phyloP scores from a whole-genome alignment of 2,113 vertebrate genomes.

The Anser cygnoides region DNA sequence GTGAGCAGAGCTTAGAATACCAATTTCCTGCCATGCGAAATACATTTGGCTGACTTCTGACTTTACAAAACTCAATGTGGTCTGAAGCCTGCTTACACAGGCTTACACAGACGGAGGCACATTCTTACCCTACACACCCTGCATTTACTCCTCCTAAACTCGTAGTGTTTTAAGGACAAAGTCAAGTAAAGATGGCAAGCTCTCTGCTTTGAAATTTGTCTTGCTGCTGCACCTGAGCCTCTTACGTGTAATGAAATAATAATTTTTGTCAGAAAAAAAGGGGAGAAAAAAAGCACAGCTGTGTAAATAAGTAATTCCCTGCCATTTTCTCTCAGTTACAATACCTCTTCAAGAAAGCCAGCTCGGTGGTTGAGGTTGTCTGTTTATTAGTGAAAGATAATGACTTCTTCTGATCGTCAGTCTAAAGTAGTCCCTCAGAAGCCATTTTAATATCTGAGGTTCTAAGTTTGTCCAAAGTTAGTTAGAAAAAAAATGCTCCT shows the following conservation, averaged over 20 bases:
- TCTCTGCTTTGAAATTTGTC: neutral
- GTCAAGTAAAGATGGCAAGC: neutral
- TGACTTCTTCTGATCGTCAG: neutral
- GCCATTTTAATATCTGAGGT: neutral
- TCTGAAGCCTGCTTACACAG: neutral
- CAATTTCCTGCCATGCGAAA: neutral
- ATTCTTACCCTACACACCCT: neutral
- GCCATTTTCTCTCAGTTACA: neutral
- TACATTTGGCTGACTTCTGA: neutral
- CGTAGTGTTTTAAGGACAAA: neutral
- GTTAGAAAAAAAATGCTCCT: neutral
- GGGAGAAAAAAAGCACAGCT: neutral
- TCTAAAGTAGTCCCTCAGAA: neutral
- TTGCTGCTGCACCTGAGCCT: neutral
- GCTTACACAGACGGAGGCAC: neutral
- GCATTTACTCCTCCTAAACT: neutral
- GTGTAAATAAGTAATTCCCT: neutral
- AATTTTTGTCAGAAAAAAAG: neutral
- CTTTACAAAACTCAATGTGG: neutral
- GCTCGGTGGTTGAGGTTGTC: neutral
- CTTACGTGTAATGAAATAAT: neutral
- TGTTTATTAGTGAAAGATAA: neutral
- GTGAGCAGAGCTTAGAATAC: neutral
- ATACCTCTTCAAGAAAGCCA: neutral
- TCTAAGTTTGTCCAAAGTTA: neutral